Evolutionary conservation across 2,888 invertebrate genomes (phyloP).

Genomic region (Melipona bicolor): DNA sequence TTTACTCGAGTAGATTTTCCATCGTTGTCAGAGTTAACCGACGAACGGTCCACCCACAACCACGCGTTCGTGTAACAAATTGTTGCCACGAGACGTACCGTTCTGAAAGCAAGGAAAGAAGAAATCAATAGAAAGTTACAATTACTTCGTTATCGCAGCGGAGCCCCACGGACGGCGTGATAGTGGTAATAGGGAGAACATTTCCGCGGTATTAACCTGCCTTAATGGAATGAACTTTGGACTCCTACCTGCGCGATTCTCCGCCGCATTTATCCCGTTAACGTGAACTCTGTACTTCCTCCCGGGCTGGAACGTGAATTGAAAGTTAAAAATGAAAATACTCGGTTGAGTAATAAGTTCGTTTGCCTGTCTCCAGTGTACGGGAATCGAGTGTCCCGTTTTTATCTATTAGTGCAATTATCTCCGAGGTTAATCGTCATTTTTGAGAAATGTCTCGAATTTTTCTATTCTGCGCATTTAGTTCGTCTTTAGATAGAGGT

Average conservation of each 20-base stretch:
- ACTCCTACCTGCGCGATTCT: background rate
- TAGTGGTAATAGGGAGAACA: slow-evolving; percentile 13
- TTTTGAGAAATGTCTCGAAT: too few relatives aligned
- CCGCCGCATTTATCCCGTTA: too few relatives aligned
- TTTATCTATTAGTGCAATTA: too few relatives aligned
- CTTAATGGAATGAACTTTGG: background rate
- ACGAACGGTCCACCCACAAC: slow-evolving; percentile 14
- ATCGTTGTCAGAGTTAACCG: slow-evolving; percentile 38
- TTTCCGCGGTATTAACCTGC: slow-evolving; percentile 5
- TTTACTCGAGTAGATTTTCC: slow-evolving; percentile 55
- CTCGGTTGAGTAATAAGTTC: too few relatives aligned
- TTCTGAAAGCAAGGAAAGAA: slow-evolving; percentile 12
- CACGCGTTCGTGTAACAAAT: slow-evolving; percentile 40
- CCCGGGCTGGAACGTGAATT: background rate
- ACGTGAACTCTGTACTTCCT: background rate
- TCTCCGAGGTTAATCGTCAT: too few relatives aligned
- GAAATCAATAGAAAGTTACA: background rate
- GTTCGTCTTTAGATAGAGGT: too few relatives aligned
- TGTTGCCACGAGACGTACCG: slow-evolving; percentile 11
- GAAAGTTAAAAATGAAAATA: background rate
- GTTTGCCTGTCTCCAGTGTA: too few relatives aligned
- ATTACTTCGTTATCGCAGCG: slow-evolving; percentile 17
- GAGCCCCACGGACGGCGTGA: background rate
- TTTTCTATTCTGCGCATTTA: too few relatives aligned
- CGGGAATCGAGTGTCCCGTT: too few relatives aligned